A percentile compares a stretch with the other conserved stretches of the same genome.
phyloP scores from a whole-genome alignment of 2,888 invertebrate species.

The Argyra leucocephala region DNA sequence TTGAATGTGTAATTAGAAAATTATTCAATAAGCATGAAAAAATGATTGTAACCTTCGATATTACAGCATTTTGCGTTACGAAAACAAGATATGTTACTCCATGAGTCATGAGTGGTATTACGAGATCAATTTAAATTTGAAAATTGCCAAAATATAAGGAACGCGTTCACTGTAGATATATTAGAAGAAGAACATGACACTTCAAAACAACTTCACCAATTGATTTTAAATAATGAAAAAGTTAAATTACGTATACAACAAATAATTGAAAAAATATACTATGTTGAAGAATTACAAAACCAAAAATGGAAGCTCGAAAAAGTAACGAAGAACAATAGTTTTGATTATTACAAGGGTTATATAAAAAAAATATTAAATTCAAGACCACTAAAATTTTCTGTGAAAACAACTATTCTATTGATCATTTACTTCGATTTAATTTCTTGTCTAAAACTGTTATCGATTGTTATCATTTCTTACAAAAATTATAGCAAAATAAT shows the following conservation, averaged over 20 bases:
- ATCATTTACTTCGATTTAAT: no score
- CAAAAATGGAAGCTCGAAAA: slow-evolving; percentile 59
- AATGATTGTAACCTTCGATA: no score
- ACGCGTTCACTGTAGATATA: slow-evolving; percentile 51
- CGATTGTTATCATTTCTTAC: no score
- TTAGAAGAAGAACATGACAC: slow-evolving; percentile 58
- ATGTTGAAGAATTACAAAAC: slow-evolving; percentile 63
- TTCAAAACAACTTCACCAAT: slow-evolving; percentile 50
- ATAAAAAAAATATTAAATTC: slow-evolving; percentile 68
- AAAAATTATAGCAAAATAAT: no score
- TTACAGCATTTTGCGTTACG: slow-evolving; percentile 46
- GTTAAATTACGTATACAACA: slow-evolving; percentile 52
- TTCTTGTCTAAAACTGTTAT: no score
- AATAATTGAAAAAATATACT: slow-evolving; percentile 52
- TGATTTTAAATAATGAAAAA: slow-evolving; percentile 54
- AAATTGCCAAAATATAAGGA: slow-evolving; percentile 51
- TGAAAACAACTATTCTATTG: slow-evolving; percentile 53
- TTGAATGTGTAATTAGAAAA: slow-evolving; percentile 44
- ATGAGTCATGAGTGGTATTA: slow-evolving; percentile 60
- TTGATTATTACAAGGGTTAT: slow-evolving; percentile 75
- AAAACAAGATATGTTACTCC: slow-evolving; percentile 61
- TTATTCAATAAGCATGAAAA: no score
- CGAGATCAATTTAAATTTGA: slow-evolving; percentile 55
- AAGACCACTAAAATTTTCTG: slow-evolving; percentile 57
- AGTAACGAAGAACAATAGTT: slow-evolving; percentile 50